Evolutionary conservation across 2,797 vertebrate genomes (phyloP).

Genomic region (Chelidonichthys spinosus): DNA sequence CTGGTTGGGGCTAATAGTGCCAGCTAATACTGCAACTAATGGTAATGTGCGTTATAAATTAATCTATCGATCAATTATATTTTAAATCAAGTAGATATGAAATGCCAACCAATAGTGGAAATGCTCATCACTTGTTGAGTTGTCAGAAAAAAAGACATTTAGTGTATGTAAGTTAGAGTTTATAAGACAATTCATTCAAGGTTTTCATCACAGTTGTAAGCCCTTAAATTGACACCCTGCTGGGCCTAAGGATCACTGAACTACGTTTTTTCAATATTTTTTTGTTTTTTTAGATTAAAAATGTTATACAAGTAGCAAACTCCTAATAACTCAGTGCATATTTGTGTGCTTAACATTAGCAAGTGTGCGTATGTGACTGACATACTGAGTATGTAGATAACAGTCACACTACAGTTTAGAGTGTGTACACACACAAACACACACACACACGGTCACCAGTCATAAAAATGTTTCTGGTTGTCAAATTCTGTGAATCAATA

Average conservation of each 20-base stretch:
- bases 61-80: not conserved
- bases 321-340: not conserved
- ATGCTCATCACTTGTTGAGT: not conserved
- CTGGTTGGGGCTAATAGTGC: conserved; percentile 12
- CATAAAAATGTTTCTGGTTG: too few relatives aligned
- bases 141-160: not conserved
- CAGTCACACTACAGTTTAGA: too few relatives aligned
- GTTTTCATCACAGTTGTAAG: not conserved
- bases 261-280: not conserved
- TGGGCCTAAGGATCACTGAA: not conserved
- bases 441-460: too few relatives aligned
- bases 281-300: not conserved
- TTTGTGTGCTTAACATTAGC: not conserved
- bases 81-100: not conserved
- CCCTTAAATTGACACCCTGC: not conserved
- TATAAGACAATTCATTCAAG: not conserved
- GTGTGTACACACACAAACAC: too few relatives aligned
- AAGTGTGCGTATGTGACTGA: not conserved
- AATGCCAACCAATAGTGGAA: not conserved
- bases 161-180: not conserved
- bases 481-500: too few relatives aligned
- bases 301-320: not conserved
- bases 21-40: conserved; percentile 17
- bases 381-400: too few relatives aligned
- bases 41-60: not conserved